A percentile compares a stretch with the other conserved stretches of the same genome.
These are phyloP conservation scores for Rhynchotus rufescens DNA, from an alignment of 2,797 vertebrate genomes.

Conservation along the genomic window DNA sequence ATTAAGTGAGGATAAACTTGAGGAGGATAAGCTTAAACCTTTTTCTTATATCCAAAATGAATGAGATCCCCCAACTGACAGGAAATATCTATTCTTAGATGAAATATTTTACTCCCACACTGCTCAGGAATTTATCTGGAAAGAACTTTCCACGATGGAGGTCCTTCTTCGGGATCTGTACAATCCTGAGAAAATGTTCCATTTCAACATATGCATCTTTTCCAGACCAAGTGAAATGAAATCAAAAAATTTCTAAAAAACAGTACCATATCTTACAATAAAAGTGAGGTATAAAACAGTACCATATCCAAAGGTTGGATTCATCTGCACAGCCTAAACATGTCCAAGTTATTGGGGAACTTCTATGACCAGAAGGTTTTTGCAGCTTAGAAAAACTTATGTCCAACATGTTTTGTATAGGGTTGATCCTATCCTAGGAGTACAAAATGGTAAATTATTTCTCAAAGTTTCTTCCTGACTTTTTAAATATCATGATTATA, in stretches of 20 bases:
- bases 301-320: not conserved
- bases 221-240: not conserved
- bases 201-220: not conserved
- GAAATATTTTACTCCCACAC: not conserved
- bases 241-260: not conserved
- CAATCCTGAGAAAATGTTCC: not conserved
- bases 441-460: not conserved
- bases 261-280: not conserved
- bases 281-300: too few relatives aligned
- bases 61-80: not conserved
- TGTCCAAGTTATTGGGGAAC: not conserved
- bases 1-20: not conserved
- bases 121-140: not conserved
- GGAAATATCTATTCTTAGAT: not conserved
- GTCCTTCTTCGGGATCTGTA: not conserved
- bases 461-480: not conserved
- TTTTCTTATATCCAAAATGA: not conserved
- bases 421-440: not conserved
- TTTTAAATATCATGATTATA: not conserved
- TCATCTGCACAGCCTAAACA: not conserved
- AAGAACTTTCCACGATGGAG: not conserved
- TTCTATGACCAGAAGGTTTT: not conserved
- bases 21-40: not conserved
- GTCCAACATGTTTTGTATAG: rapidly evolving
- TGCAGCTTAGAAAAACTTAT: not conserved